These are phyloP conservation scores for Lutjanus argentimaculatus DNA, from an alignment of 2,797 vertebrate genomes.

Conservation along the genomic window DNA sequence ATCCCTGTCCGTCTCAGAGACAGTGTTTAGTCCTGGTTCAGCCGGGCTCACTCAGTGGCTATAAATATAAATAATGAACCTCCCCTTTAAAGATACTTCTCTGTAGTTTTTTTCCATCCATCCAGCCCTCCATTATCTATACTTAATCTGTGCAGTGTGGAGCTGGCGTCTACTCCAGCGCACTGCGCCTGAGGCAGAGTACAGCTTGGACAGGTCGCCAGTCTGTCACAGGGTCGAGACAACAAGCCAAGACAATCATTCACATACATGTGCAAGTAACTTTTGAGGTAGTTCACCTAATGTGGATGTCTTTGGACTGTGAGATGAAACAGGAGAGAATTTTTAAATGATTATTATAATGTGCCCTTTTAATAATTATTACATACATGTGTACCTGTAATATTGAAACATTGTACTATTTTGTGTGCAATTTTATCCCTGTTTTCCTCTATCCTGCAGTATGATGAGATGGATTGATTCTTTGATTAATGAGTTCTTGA, in stretches of 20 bases:
- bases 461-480: background rate
- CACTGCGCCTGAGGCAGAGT: background rate
- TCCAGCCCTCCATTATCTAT: background rate
- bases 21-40: too few species aligned
- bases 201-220: background rate
- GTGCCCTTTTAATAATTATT: background rate
- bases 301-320: background rate
- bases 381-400: background rate
- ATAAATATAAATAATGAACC: too few species aligned
- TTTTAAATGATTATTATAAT: background rate
- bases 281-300: slow-evolving; percentile 1
- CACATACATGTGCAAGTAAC: background rate
- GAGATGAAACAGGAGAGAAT: background rate
- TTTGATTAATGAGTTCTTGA: background rate
- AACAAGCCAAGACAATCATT: background rate
- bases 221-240: background rate
- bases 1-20: too few species aligned
- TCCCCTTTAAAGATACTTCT: too few species aligned
- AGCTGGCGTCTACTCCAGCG: background rate
- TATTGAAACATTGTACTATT: too few species aligned
- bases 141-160: background rate
- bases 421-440: background rate
- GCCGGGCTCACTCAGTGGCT: too few species aligned
- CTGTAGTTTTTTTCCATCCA: background rate
- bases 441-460: fast-evolving